Evolutionary conservation across 1,140 invertebrate species (phyloP).

Genomic region (Pseudomyrmex concolor): DNA sequence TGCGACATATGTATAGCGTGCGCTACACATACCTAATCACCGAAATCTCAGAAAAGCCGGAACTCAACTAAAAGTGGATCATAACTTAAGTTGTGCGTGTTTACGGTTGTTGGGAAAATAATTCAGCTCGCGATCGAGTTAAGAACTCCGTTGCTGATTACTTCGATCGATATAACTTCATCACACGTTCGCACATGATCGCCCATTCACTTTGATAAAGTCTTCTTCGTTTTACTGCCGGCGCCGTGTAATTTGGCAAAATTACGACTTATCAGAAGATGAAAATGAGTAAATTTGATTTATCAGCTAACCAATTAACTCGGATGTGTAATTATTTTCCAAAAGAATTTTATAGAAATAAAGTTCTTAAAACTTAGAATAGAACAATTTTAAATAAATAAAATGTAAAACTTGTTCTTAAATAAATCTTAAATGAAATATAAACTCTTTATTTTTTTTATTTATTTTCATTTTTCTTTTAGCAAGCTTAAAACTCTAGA

Average conservation of each 20-base stretch:
- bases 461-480: neutral
- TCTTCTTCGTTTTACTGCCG: neutral
- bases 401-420: neutral
- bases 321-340: neutral
- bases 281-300: neutral
- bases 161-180: constrained; percentile 21
- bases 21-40: neutral
- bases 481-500: neutral
- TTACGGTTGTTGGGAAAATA: neutral
- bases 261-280: neutral
- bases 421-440: neutral
- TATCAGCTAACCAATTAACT: neutral
- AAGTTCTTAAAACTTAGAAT: neutral
- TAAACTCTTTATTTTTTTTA: neutral
- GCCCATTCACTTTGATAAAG: neutral
- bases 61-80: constrained; percentile 3
- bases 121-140: neutral
- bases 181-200: neutral
- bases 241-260: constrained; percentile 15
- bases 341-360: neutral
- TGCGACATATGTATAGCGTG: neutral
- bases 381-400: neutral
- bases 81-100: constrained; percentile 29
- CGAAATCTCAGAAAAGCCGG: neutral
- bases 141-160: neutral